Evolutionary conservation across 2,113 vertebrate genomes (phyloP).

Genomic region (Trogon surrucura): DNA sequence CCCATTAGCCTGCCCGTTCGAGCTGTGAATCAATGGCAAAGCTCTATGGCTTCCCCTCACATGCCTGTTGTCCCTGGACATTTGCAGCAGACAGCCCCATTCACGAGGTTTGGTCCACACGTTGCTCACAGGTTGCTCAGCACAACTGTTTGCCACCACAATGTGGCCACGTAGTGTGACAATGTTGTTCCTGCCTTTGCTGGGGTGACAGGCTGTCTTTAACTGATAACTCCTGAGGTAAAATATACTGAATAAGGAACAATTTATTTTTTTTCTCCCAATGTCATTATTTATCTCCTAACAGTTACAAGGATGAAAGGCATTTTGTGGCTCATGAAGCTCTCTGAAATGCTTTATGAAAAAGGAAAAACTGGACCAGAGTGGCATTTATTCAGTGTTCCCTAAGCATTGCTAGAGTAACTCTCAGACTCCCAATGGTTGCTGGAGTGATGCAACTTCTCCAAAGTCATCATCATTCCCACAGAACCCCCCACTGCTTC

Average conservation of each 20-base stretch:
- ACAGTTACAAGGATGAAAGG: not conserved
- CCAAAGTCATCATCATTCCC: not conserved
- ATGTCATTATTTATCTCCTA: not conserved
- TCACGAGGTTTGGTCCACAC: not conserved
- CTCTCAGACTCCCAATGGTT: not conserved
- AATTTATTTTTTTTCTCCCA: rapidly evolving
- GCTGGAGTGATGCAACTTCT: not conserved
- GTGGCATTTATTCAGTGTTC: not conserved
- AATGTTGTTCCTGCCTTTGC: not conserved
- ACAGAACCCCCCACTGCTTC: not conserved
- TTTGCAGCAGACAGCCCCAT: rapidly evolving
- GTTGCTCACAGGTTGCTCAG: not conserved
- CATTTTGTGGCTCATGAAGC: not conserved
- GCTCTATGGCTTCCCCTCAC: not conserved
- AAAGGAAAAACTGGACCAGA: not conserved
- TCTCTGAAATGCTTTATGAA: not conserved
- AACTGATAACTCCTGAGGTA: not conserved
- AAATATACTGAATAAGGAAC: not conserved
- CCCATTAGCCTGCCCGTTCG: not conserved
- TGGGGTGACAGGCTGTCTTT: not conserved
- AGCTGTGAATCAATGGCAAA: not conserved
- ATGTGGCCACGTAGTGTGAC: rapidly evolving
- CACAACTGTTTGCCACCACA: not conserved
- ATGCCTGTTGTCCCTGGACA: not conserved
- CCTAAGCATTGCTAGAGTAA: not conserved